phyloP scores from a whole-genome alignment of 2,797 vertebrate species.

The Sebastes trivittatus region DNA sequence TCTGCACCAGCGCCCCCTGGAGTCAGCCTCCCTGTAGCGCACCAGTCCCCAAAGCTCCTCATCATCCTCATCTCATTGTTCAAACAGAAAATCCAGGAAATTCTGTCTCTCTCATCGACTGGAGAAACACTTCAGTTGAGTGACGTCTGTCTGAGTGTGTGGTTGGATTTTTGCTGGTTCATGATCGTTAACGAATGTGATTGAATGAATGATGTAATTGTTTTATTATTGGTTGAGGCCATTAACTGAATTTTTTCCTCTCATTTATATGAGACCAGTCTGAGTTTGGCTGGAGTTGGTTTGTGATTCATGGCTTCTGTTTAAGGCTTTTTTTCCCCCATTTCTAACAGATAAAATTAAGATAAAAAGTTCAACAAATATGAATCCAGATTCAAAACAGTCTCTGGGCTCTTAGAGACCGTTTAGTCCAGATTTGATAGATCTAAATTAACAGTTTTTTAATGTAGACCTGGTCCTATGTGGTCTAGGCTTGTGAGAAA shows the following conservation, averaged over 20 bases:
- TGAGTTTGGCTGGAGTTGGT: conserved; percentile 15
- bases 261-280: neutral
- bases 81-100: conserved; percentile 8
- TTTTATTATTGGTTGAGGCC: neutral
- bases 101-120: neutral
- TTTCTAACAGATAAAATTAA: neutral
- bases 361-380: neutral
- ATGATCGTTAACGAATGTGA: conserved; percentile 7
- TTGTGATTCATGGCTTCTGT: neutral
- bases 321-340: neutral
- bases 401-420: neutral
- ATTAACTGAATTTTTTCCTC: conserved; percentile 15
- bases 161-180: neutral
- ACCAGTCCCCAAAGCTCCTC: neutral
- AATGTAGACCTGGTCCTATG: neutral
- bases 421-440: neutral
- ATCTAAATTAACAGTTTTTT: neutral
- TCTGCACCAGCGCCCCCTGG: conserved; percentile 34
- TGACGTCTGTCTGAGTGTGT: neutral
- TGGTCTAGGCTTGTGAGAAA: neutral
- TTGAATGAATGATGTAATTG: neutral
- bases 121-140: conserved; percentile 13
- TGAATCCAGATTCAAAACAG: neutral
- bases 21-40: conserved; percentile 56
- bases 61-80: neutral